phyloP scores from a whole-genome alignment of 37 sponge, comb jelly and placozoan genomes.

The Halisarca cf. caerulea region DNA sequence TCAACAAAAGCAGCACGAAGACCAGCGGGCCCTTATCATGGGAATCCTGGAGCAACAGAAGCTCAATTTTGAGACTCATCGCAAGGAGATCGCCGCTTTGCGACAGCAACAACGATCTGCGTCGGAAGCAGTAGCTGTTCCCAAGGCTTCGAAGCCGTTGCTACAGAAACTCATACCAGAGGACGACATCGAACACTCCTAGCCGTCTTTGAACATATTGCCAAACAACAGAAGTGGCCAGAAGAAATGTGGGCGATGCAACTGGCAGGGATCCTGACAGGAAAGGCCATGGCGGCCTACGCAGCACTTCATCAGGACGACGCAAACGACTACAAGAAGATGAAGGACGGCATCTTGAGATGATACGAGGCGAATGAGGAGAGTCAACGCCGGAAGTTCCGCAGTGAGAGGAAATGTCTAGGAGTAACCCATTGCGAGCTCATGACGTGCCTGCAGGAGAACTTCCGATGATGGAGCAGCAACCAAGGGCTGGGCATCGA shows the following conservation, averaged over 20 bases:
- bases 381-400: background rate
- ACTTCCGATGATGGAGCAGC: too few species aligned
- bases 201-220: background rate
- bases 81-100: too few species aligned
- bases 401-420: background rate
- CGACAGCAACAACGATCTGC: too few species aligned
- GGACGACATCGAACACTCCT: background rate
- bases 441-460: too few species aligned
- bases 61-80: too few species aligned
- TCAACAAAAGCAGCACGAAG: too few species aligned
- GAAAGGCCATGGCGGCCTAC: constrained; percentile 4
- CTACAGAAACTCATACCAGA: background rate
- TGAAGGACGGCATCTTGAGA: background rate
- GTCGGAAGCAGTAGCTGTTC: too few species aligned
- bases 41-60: too few species aligned
- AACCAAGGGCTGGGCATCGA: too few species aligned
- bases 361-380: background rate
- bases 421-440: background rate
- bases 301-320: background rate
- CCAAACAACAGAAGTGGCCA: constrained; percentile 17
- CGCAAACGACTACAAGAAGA: background rate
- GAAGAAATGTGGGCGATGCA: constrained; percentile 5
- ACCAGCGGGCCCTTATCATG: too few species aligned
- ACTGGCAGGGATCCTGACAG: background rate
- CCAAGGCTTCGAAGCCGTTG: background rate